Evolutionary conservation across 2,113 vertebrate genomes (phyloP).

Genomic region (Lophotis ruficrista): DNA sequence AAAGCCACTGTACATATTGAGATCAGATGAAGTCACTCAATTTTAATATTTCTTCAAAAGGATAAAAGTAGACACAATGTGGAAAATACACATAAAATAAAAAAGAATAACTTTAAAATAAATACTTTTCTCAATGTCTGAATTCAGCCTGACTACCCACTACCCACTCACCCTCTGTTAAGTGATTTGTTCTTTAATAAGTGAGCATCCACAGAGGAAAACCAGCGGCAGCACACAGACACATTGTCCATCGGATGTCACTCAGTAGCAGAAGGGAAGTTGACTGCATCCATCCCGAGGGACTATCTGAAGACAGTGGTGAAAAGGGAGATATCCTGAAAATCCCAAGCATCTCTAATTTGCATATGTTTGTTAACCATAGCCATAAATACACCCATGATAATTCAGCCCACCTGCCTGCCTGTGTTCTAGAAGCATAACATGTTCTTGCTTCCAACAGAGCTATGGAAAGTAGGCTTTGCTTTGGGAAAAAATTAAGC

Average conservation of each 20-base stretch:
- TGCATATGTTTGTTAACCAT: slow-evolving; percentile 29
- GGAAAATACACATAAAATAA: not conserved
- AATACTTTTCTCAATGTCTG: slow-evolving; percentile 7
- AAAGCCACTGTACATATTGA: not conserved
- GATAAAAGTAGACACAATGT: not conserved
- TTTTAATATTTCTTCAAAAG: not conserved
- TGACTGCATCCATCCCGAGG: not conserved
- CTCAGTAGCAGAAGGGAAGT: not conserved
- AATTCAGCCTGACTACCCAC: slow-evolving; percentile 38
- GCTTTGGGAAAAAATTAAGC: not conserved
- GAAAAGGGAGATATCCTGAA: not conserved
- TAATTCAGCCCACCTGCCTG: slow-evolving; percentile 39
- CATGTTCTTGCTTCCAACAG: not conserved
- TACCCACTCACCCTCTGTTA: slow-evolving; percentile 67
- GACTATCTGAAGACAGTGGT: not conserved
- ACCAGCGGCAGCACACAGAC: not conserved
- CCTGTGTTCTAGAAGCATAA: not conserved
- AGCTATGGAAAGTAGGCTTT: not conserved
- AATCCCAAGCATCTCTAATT: not conserved
- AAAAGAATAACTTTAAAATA: slow-evolving; percentile 8
- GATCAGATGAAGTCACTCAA: not conserved
- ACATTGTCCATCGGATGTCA: not conserved
- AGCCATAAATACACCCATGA: slow-evolving; percentile 41
- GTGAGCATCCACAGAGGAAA: slow-evolving; percentile 6
- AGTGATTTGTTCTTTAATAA: slow-evolving; percentile 39